Base-by-base conservation (phyloP, 2,797 vertebrate species). In the Todus mexicanus region DNA sequence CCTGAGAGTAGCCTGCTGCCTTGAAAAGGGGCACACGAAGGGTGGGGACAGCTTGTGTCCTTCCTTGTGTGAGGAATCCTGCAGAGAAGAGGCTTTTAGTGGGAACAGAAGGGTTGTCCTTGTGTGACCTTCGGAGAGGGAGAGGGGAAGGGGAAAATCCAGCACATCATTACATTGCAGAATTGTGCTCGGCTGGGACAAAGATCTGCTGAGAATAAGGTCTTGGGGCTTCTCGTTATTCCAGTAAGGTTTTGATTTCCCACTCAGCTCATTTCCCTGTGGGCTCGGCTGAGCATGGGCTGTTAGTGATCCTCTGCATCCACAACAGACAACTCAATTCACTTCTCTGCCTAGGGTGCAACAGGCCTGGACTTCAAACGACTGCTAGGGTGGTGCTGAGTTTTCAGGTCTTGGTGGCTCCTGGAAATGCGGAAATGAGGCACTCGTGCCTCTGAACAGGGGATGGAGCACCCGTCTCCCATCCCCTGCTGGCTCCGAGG, bases 401-500 rank as follows among this genome's bases (percentile, higher is more conserved):
- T 65, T 94, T 77, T 59, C 57, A 66, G 72, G 15, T 74, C 76
- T 87, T 23, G 3, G 0, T 25, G 54, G 27, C 61, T 93, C 45
- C 57, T 90, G 82, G 47, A 89, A 89, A 51, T n/a, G 19, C 14
- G 35, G 31, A 53, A 90, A 78, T 29, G 27, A 90, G n/a, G 42
- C 12, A 17, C 7, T 64, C 18, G 25, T 73, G 43, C 29, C 31
- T 43, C 47, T 61, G 59, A 51, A 20, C 23, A 50, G 19, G 18
- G 15, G 8, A 66, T 47, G 63, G 12, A 70, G 23, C 2, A 4
- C 33, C 68, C 1, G 0, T 90, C 84, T 88, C 71, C 71, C 21
- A 31, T 72, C 27, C 50, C 12, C n/a, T 19, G 4, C 53, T 0
- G 1, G 29, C 27, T 29, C 0, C 0, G 6, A 25, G 11, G 61